Evolutionary conservation across 2,113 vertebrate species (phyloP).

Genomic region (Mohoua ochrocephala): DNA sequence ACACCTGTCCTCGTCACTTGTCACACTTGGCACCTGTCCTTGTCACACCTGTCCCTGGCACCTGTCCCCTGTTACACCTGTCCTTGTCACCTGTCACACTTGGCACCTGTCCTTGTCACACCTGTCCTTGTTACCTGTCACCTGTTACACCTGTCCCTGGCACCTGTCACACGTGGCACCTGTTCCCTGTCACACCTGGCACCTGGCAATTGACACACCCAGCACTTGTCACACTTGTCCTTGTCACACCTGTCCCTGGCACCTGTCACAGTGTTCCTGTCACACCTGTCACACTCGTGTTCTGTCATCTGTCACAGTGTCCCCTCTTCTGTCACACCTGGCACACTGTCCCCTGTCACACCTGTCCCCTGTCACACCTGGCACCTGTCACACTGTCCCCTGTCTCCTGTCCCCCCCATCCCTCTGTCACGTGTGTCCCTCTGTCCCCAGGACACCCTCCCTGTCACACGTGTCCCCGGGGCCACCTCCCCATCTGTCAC

Average conservation of each 20-base stretch:
- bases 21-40: neutral
- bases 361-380: no score
- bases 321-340: no score
- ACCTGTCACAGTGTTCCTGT: neutral
- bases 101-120: neutral
- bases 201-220: neutral
- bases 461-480: neutral
- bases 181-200: no score
- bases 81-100: neutral
- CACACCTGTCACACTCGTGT: no score
- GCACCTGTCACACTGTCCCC: no score
- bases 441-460: no score
- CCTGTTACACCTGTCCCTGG: neutral
- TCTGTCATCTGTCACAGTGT: no score
- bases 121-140: neutral
- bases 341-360: neutral
- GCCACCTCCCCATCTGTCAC: neutral
- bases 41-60: neutral
- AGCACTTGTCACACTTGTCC: neutral
- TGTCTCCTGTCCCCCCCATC: no score
- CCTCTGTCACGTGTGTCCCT: no score
- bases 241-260: no score
- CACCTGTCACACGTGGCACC: no score
- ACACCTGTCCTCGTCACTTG: neutral
- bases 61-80: neutral